Evolutionary conservation across 2,113 vertebrate species (phyloP).

Genomic region (Melanocharis versteri): DNA sequence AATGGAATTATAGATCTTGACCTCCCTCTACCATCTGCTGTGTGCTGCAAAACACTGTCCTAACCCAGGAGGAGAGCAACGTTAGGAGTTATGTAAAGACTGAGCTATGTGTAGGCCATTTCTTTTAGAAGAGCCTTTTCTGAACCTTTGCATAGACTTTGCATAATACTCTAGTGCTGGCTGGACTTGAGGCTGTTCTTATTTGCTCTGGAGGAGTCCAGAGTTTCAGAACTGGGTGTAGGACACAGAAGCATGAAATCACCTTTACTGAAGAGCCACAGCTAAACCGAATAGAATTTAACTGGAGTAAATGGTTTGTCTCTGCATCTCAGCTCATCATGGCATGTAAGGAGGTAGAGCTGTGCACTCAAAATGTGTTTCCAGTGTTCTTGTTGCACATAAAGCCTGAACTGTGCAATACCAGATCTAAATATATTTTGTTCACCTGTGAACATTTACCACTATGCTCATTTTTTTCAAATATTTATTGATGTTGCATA

Average conservation of each 20-base stretch:
- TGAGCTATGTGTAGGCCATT: not conserved
- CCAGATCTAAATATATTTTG: not conserved
- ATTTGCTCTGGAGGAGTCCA: not conserved
- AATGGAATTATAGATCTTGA: slow-evolving; percentile 21
- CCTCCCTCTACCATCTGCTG: slow-evolving; percentile 37
- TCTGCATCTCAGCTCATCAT: not conserved
- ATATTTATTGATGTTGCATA: not conserved
- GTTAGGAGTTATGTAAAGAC: not conserved
- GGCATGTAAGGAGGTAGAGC: not conserved
- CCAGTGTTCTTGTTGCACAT: not conserved
- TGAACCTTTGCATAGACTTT: not conserved
- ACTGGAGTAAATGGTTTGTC: not conserved
- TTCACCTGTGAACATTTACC: not conserved
- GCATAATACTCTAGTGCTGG: not conserved
- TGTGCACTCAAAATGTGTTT: not conserved
- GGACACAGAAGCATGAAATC: not conserved
- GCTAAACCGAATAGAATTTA: not conserved
- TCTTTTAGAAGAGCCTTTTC: not conserved
- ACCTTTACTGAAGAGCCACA: not conserved
- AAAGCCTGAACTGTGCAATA: not conserved
- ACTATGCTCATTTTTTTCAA: not conserved
- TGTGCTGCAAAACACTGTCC: not conserved
- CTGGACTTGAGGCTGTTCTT: not conserved
- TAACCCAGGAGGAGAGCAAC: not conserved
- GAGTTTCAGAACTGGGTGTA: not conserved